Percentiles rank a stretch among this genome's conserved stretches.
These are phyloP conservation scores for Manis javanica DNA, from an alignment of 2,797 vertebrate genomes.

Conservation along the genomic window DNA sequence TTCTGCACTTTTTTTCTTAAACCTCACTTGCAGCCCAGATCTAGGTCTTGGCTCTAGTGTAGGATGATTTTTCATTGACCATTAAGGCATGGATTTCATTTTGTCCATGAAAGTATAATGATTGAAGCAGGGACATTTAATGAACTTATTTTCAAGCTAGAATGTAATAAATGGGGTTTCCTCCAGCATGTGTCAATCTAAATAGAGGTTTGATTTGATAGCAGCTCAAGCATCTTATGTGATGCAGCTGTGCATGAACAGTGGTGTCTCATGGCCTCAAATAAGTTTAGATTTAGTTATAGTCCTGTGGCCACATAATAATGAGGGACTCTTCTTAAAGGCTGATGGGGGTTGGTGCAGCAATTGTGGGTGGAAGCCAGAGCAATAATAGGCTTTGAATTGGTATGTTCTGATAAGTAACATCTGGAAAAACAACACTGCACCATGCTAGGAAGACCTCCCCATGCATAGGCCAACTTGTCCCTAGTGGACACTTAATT, in stretches of 20 bases:
- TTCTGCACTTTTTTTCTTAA: not conserved
- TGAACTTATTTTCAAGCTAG: not conserved
- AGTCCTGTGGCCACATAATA: not conserved
- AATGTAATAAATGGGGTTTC: not conserved
- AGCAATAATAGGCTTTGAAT: not conserved
- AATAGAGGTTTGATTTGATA: not conserved
- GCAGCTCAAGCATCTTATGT: not conserved
- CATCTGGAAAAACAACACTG: not conserved
- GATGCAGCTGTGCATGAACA: not conserved
- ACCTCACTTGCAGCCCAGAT: conserved; percentile 34
- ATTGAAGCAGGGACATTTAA: not conserved
- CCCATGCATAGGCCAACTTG: not conserved
- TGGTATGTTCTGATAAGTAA: not conserved
- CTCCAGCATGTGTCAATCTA: not conserved
- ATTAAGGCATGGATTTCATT: conserved; percentile 14
- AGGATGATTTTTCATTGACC: not conserved
- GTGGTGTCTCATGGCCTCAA: not conserved
- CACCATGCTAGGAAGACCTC: not conserved
- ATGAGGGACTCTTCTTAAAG: not conserved
- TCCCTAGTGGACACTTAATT: not conserved
- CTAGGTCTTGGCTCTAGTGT: conserved; percentile 59
- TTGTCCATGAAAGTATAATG: not conserved
- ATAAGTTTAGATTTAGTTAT: not conserved
- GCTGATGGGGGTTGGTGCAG: not conserved
- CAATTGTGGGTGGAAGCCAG: not conserved